Conservation (phyloP, 2,888 invertebrate genomes). For the Pterostichus madidus region DNA sequence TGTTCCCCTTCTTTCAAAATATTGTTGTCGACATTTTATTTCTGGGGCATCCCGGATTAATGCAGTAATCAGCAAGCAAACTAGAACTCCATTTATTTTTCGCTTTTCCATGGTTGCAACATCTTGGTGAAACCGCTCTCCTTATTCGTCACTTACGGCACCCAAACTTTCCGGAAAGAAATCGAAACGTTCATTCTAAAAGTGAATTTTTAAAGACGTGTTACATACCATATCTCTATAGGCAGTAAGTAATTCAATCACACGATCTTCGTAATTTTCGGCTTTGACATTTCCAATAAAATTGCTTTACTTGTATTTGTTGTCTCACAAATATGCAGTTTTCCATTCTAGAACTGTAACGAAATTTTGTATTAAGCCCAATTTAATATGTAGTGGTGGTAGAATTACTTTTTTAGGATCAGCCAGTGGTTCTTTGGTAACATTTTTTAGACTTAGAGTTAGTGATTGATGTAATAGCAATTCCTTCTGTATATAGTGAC, state of each 20-base stretch:
- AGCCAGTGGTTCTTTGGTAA: too few relatives aligned
- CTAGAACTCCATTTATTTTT: slow-evolving; percentile 2
- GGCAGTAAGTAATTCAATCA: background rate
- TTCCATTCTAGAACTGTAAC: too few relatives aligned
- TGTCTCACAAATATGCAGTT: too few relatives aligned
- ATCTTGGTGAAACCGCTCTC: slow-evolving; percentile 73
- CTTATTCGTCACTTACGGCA: slow-evolving; percentile 72
- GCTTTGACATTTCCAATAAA: too few relatives aligned
- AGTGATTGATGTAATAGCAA: too few relatives aligned
- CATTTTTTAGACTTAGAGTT: too few relatives aligned
- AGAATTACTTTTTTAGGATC: too few relatives aligned
- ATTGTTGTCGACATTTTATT: slow-evolving; percentile 2
- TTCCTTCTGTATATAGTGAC: too few relatives aligned
- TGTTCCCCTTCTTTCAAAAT: background rate
- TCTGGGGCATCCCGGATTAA: background rate
- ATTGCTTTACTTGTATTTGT: too few relatives aligned
- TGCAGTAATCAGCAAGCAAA: background rate
- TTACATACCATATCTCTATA: slow-evolving; percentile 1
- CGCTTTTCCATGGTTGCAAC: slow-evolving; percentile 66
- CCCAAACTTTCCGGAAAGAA: slow-evolving; percentile 73
- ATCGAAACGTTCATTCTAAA: slow-evolving; percentile 64
- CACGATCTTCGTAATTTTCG: slow-evolving; percentile 2
- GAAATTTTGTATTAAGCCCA: too few relatives aligned
- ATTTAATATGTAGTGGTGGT: too few relatives aligned
- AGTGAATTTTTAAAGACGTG: slow-evolving; percentile 19